Evolutionary conservation across 2,888 invertebrate genomes (phyloP).

Genomic region (Andricus curvator): DNA sequence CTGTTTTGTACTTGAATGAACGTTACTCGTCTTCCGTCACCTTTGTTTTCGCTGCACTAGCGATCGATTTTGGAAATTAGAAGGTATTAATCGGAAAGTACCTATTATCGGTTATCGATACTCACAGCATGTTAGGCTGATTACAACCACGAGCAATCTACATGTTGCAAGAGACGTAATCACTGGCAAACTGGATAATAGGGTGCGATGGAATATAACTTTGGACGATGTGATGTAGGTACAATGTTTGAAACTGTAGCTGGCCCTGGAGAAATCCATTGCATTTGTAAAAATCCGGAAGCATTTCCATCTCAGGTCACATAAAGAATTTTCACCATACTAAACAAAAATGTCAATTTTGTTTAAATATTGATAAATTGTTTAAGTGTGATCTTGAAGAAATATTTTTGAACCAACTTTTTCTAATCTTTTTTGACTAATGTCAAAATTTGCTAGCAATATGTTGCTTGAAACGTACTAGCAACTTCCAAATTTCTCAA

Average conservation of each 20-base stretch:
- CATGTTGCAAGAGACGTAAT: slow-evolving; percentile 33
- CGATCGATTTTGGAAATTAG: slow-evolving; percentile 37
- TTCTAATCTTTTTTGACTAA: too few species aligned
- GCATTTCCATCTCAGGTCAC: not conserved
- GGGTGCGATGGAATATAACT: slow-evolving; percentile 23
- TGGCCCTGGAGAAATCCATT: not conserved
- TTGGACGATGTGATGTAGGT: not conserved
- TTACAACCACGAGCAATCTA: slow-evolving; percentile 32
- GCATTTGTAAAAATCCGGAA: not conserved
- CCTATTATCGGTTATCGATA: slow-evolving; percentile 41
- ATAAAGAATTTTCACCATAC: not conserved
- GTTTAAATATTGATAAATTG: too few species aligned
- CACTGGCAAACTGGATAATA: slow-evolving; percentile 32
- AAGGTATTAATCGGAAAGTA: slow-evolving; percentile 34
- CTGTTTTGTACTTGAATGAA: not conserved
- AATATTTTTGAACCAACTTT: too few species aligned
- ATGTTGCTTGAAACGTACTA: too few species aligned
- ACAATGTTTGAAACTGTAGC: not conserved
- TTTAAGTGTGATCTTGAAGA: too few species aligned
- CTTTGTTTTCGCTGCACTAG: slow-evolving; percentile 22
- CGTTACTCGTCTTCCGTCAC: not conserved
- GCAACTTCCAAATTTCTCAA: too few species aligned
- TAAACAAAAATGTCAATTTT: too few species aligned
- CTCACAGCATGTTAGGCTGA: slow-evolving; percentile 39
- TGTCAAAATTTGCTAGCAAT: too few species aligned